These are phyloP conservation scores for Leptinotarsa tumamoca DNA, from an alignment of 2,888 invertebrate genomes.

Conservation along the genomic window DNA sequence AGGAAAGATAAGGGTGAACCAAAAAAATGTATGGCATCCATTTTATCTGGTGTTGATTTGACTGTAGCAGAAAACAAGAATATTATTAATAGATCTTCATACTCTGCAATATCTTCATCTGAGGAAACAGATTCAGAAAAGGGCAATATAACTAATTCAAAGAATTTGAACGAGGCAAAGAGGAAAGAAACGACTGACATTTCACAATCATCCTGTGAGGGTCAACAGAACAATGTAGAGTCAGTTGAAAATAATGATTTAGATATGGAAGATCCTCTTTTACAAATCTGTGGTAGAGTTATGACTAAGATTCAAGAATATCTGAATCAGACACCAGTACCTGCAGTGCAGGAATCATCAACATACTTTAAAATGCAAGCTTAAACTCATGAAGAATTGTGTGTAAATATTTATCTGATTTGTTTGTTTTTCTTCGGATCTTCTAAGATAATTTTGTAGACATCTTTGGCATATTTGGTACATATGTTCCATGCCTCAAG, in stretches of 20 bases:
- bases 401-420: too few relatives aligned
- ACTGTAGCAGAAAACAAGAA: conserved; percentile 32
- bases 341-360: background rate
- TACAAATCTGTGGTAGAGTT: conserved; percentile 1
- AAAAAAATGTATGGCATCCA: conserved; percentile 45
- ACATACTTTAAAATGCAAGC: conserved; percentile 5
- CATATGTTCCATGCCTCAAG: too few relatives aligned
- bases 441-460: too few relatives aligned
- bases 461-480: too few relatives aligned
- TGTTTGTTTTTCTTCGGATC: too few relatives aligned
- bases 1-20: conserved; percentile 55
- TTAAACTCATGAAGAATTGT: background rate
- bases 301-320: conserved; percentile 6
- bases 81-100: conserved; percentile 14
- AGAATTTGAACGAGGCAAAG: background rate
- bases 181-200: background rate
- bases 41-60: conserved; percentile 43
- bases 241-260: background rate
- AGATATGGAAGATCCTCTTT: background rate
- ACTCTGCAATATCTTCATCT: background rate
- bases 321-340: background rate
- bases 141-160: background rate
- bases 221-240: background rate
- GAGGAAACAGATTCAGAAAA: background rate
- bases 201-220: background rate